Evolutionary conservation across 2,888 invertebrate species (phyloP).

Genomic region (Torymus aiolomorphi): DNA sequence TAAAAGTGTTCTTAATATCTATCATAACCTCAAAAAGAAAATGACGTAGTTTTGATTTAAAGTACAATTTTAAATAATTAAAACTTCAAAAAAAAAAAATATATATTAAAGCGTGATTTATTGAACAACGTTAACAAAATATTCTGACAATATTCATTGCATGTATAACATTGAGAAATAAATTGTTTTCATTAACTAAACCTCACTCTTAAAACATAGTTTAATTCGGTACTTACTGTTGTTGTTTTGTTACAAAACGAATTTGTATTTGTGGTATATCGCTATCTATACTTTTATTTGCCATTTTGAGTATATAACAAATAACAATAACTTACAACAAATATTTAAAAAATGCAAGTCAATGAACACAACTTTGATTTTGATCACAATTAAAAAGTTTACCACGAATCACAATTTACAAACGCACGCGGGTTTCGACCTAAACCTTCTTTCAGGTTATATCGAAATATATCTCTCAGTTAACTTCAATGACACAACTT

Average conservation of each 20-base stretch:
- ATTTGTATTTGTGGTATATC: slow-evolving; percentile 84
- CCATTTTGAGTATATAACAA: slow-evolving; percentile 33
- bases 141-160: too few relatives aligned
- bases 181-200: slow-evolving; percentile 8
- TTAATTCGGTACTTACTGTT: slow-evolving; percentile 80
- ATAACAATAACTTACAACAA: slow-evolving; percentile 32
- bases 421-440: slow-evolving; percentile 18
- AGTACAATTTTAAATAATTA: too few relatives aligned
- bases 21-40: too few relatives aligned
- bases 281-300: slow-evolving; percentile 39
- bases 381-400: slow-evolving; percentile 1
- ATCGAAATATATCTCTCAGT: too few relatives aligned
- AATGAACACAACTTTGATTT: slow-evolving; percentile 26
- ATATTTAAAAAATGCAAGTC: slow-evolving; percentile 34
- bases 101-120: too few relatives aligned
- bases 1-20: too few relatives aligned
- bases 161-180: slow-evolving; percentile 15
- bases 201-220: slow-evolving; percentile 11
- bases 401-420: not conserved
- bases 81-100: too few relatives aligned
- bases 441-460: too few relatives aligned
- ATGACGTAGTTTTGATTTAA: too few relatives aligned
- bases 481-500: too few relatives aligned
- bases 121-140: too few relatives aligned
- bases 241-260: slow-evolving; percentile 87